phyloP scores from a whole-genome alignment of 1,140 invertebrate genomes.

The Muscidifurax raptorellus region DNA sequence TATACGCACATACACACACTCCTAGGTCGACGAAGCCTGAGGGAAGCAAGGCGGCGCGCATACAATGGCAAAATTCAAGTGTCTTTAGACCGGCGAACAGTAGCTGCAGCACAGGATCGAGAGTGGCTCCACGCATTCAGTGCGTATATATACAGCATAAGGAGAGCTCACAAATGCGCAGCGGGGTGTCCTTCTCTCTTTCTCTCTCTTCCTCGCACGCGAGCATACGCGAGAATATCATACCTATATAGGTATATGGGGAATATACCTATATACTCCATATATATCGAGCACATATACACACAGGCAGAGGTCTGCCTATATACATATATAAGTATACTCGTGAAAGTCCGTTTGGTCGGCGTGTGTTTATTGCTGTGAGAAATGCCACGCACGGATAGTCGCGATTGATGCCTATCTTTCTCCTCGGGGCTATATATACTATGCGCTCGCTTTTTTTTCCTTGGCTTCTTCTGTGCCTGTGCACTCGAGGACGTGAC shows the following conservation, averaged over 20 bases:
- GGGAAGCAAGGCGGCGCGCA: not conserved
- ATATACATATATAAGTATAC: not conserved
- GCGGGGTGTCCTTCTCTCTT: slow-evolving; percentile 16
- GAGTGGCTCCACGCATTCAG: not conserved
- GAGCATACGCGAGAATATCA: not conserved
- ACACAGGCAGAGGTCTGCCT: too few species aligned
- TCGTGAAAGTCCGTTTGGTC: slow-evolving; percentile 35
- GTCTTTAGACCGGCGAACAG: not conserved
- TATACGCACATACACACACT: too few species aligned
- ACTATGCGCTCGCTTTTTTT: slow-evolving; percentile 10
- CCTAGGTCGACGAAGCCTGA: too few species aligned
- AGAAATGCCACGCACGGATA: slow-evolving; percentile 45
- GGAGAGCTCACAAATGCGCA: slow-evolving; percentile 41
- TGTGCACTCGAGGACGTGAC: not conserved
- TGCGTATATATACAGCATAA: not conserved
- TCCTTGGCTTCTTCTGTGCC: not conserved
- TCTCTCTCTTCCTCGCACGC: not conserved
- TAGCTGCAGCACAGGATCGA: not conserved
- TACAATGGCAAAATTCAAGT: not conserved
- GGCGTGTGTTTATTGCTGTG: slow-evolving; percentile 43
- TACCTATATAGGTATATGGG: not conserved
- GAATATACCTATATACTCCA: not conserved
- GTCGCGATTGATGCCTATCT: slow-evolving; percentile 50
- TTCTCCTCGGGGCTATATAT: not conserved
- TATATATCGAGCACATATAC: too few species aligned